Evolutionary conservation across 2,888 invertebrate genomes (phyloP), one percentile per base, ranked within the genome.

Genomic region (Metellina segmentata): DNA sequence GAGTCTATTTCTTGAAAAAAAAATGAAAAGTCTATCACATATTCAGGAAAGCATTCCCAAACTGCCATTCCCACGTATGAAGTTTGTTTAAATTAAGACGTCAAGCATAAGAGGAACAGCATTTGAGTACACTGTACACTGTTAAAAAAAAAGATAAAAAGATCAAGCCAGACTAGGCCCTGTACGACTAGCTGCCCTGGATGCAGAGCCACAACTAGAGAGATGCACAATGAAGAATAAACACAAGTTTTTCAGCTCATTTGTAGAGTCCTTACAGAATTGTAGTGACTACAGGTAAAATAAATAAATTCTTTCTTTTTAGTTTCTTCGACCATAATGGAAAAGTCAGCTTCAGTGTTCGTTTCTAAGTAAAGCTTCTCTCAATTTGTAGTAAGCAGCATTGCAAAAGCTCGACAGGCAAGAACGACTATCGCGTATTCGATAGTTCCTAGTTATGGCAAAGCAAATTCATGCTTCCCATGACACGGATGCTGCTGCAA

Each of bases 121-220:
- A 72, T 89, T 92, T 85, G 91, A 92, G 91, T 92, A 81, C 51
- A 88, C 74, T 78, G 78, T 88, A 74, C 74, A 79, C 53, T 88
- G 70, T 85, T 16, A 52, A 82, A 87, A 87, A 70, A 91, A 90
- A 86, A 34, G n/a, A 77, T 75, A 78, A 79, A 11, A 77, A 77
- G 49, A 53, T 69, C 69, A 89, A 92, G 85, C 91, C 87, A 77
- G 92, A 92, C 92, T 92, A 92, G 92, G 92, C 92, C 92, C 89
- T 82, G 77, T 77, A 82, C 85, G 92, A 92, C 92, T 92, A 92
- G 92, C 92, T 92, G 92, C 92, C 85, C 81, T 85, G 83, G 81
- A 89, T 85, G 89, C 88, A 89, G 79, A 85, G 83, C 91, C 91
- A 87, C 87, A 88, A 91, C 91, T 91, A 88, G 91, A 87, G 53